Conservation (phyloP, 2,888 invertebrate species). For the Tipula lateralis region DNA sequence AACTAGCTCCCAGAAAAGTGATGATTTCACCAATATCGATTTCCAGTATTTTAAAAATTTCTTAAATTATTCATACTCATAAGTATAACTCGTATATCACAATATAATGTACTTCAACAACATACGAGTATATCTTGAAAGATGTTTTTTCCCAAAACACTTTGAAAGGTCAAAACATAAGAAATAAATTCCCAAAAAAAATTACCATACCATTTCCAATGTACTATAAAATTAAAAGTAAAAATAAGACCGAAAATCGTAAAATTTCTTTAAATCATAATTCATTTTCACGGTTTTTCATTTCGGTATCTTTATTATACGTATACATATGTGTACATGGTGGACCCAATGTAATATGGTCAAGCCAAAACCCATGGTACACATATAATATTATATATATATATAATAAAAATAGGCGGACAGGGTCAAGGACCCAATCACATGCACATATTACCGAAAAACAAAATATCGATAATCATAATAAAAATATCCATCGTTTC, state of each 20-base stretch:
- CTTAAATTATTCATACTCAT: too few relatives aligned
- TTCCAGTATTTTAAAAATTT: too few relatives aligned
- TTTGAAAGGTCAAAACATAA: neutral
- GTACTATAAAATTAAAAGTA: neutral
- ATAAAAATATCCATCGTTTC: neutral
- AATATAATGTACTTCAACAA: too few relatives aligned
- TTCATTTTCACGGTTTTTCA: slow-evolving; percentile 24
- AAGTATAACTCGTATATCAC: too few relatives aligned
- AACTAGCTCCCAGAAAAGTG: too few relatives aligned
- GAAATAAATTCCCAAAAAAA: neutral
- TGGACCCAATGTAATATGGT: neutral
- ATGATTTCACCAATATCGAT: too few relatives aligned
- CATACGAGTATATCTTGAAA: too few relatives aligned
- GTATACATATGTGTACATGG: neutral
- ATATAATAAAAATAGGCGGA: neutral
- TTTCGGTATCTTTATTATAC: neutral
- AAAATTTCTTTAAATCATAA: neutral
- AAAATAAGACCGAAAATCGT: neutral
- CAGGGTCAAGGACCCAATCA: neutral
- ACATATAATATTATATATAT: neutral
- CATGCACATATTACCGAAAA: neutral
- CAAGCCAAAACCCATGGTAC: neutral
- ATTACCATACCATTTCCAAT: slow-evolving; percentile 1
- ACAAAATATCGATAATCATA: neutral
- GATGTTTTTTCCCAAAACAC: too few relatives aligned